A percentile compares a stretch with the other conserved stretches of the same genome.
phyloP scores from a whole-genome alignment of 1,140 invertebrate genomes.

The Melipona quadrifasciata region DNA sequence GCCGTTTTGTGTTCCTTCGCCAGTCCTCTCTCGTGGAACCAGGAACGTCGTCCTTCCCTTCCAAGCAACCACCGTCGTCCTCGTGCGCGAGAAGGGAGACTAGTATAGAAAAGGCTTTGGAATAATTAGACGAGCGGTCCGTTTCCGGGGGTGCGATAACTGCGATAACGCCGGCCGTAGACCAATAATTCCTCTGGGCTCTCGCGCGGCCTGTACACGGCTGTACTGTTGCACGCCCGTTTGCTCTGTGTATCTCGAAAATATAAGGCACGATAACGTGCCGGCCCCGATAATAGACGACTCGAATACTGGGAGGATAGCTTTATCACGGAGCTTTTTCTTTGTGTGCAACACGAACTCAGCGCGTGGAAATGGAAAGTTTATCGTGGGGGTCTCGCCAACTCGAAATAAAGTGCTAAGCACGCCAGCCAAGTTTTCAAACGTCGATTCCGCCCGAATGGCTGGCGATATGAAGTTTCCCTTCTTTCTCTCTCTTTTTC shows the following conservation, averaged over 20 bases:
- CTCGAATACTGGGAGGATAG: constrained; percentile 55
- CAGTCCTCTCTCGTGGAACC: constrained; percentile 3
- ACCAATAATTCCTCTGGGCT: constrained; percentile 56
- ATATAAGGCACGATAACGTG: constrained; percentile 65
- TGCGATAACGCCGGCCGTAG: constrained; percentile 58
- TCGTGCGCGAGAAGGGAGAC: not conserved
- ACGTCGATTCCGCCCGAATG: constrained; percentile 29
- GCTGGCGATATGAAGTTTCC: not conserved
- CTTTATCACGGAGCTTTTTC: constrained; percentile 63
- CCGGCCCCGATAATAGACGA: constrained; percentile 58
- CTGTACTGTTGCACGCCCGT: constrained; percentile 37
- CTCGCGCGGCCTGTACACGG: constrained; percentile 25
- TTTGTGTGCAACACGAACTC: constrained; percentile 43
- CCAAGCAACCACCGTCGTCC: constrained; percentile 32
- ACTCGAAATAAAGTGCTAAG: constrained; percentile 45
- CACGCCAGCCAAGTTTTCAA: constrained; percentile 40
- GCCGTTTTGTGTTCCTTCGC: constrained; percentile 31
- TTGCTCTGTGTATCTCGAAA: constrained; percentile 59
- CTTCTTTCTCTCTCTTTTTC: not conserved
- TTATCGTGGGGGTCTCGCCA: constrained; percentile 53
- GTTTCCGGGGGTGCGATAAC: constrained; percentile 53
- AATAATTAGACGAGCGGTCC: constrained; percentile 70
- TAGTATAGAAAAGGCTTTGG: constrained; percentile 60
- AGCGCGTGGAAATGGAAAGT: constrained; percentile 63
- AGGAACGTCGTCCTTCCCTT: not conserved